Base-by-base conservation (phyloP, 1,140 invertebrate genomes). In the Lordiphosa stackelbergi region DNA sequence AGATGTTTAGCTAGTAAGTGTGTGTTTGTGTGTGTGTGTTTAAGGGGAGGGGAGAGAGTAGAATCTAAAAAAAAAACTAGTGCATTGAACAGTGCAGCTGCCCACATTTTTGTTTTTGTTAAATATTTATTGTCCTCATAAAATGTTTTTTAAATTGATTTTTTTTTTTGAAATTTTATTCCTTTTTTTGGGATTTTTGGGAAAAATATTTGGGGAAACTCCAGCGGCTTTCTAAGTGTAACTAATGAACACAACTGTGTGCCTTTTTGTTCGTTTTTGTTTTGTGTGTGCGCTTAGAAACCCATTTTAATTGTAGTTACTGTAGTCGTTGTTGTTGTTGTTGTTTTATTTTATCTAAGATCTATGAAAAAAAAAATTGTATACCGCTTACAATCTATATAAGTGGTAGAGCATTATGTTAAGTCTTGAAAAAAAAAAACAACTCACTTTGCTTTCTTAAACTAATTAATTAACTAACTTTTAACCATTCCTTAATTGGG, bases 121-220 rank as follows among this genome's bases (percentile, higher is more conserved):
- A 40, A 52, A 59, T 58, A 64, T 75, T 81, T 81, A 81, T 81
- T 81, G 75, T 81, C 75, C 66, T 83, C 77, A 58, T 68, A 74
- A 64, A 63, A 64, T 61, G 55, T 73, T 66, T 65, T n/a, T 36
- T 0, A 7, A 19, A 11, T 47, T 11, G 36, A 7, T 48, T 10
- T 42, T 40, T 43, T 7, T 28, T 16, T 34, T 34, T 40, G 51
- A n/a, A n/a, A n/a, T n/a, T n/a, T n/a, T n/a, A n/a, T n/a, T n/a
- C n/a, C n/a, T n/a, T n/a, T 36, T 31, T 7, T 31, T 2, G 28
- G 54, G 19, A 16, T 58, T 53, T 9, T 22, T 13, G 31, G 31
- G 22, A 5, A 24, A 24, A 24, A 24, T 24, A 24, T 24, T 24
- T 24, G 4, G 22, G 22, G 22, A 6, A 24, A 24, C 5, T 24